Evolutionary conservation across 2,888 invertebrate species (phyloP), one percentile per base, ranked within the genome.

Genomic region (Myopa testacea): DNA sequence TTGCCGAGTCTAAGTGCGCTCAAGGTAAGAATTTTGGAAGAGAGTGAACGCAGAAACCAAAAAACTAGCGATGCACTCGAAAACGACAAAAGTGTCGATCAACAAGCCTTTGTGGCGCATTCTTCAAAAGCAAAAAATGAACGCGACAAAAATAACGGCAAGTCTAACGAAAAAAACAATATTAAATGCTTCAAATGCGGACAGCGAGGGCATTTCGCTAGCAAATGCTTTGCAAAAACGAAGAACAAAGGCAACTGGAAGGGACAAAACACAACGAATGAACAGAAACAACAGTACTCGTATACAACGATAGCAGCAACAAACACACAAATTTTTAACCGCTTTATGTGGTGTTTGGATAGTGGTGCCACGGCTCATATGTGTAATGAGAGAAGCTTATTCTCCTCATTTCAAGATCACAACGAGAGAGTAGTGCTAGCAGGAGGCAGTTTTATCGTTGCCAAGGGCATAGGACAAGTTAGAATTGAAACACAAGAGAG

Each of bases 311-410:
- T 26, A 26, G 26, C 26, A 26, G 26, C 26, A 26, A 26, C 26
- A 26, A 26, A 26, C 26, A 26, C 26, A 26, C 26, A 26, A 26
- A 26, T 26, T 26, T 26, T 26, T 26, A 26, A 26, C 26, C 26
- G 26, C 26, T 26, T 26, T 26, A 26, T 26, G 26, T 26, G 26
- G 26, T 26, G 26, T 26, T 26, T 26, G 26, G 26, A 26, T 26
- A 26, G 74, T 50, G 77, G 79, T 16, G 77, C 79, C 45, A 74
- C 76, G 3, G 76, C 76, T 38, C 76, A 76, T 12, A 69, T 76
- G 73, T 76, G 76, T 40, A 63, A 73, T 58, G 50, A 74, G n/a
- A 58, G 4, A 75, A 71, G 50, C 37, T 72, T 34, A 58, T 71
- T 58, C 76, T 75, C 50, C 67, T 58, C 58, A 6, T 6, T 58